Evolutionary conservation across 2,113 vertebrate species (phyloP).

Genomic region (Pionites leucogaster): DNA sequence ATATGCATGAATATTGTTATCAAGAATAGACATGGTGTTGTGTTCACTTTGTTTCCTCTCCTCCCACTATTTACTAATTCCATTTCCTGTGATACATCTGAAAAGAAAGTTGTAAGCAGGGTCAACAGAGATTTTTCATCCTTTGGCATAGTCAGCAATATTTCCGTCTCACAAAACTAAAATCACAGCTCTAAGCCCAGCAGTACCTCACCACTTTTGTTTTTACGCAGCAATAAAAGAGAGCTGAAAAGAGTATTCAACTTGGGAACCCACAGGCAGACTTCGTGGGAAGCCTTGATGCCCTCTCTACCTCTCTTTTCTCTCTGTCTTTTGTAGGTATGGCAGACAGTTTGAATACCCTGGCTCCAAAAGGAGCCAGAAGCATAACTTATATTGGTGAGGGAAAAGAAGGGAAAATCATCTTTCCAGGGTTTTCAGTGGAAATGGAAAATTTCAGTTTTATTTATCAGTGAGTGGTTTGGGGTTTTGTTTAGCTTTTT

Average conservation of each 20-base stretch:
- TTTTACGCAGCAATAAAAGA: background rate
- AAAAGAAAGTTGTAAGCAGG: background rate
- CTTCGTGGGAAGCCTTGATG: background rate
- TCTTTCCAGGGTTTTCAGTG: background rate
- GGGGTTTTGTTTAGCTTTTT: background rate
- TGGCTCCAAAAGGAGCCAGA: background rate
- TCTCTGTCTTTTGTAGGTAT: background rate
- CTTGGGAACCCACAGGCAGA: background rate
- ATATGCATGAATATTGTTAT: background rate
- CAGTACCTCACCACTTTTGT: background rate
- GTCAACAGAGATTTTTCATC: background rate
- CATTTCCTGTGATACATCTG: background rate
- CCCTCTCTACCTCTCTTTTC: background rate
- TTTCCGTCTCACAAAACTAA: background rate
- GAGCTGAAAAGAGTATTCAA: background rate
- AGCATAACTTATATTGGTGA: background rate
- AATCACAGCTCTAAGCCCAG: background rate
- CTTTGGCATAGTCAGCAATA: background rate
- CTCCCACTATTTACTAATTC: background rate
- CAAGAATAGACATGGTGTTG: background rate
- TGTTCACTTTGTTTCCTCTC: background rate
- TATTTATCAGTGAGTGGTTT: background rate
- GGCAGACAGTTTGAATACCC: background rate
- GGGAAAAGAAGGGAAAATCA: background rate
- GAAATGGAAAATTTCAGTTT: background rate